Evolutionary conservation across 2,888 invertebrate species (phyloP).

Genomic region (Drosophila subsilvestris): DNA sequence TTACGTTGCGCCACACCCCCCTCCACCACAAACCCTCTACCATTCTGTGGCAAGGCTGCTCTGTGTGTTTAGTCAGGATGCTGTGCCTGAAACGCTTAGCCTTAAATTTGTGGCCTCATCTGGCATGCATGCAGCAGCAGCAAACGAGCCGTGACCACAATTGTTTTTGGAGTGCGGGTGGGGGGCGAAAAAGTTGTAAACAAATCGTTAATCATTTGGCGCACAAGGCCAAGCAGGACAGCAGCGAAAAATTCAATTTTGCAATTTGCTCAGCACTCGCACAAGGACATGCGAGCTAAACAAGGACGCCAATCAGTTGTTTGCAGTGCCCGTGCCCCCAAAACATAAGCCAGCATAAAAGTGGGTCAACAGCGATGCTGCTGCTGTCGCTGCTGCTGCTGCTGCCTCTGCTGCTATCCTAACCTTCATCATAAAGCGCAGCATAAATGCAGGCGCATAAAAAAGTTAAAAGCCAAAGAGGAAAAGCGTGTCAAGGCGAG

Average conservation of each 20-base stretch:
- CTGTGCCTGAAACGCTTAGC: constrained; percentile 1
- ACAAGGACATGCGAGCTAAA: constrained; percentile 55
- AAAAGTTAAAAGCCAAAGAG: constrained; percentile 32
- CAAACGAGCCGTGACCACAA: constrained; percentile 4
- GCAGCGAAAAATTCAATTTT: constrained; percentile 44
- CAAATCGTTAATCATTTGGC: constrained; percentile 58
- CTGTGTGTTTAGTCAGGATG: constrained; percentile 23
- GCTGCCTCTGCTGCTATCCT: constrained; percentile 14
- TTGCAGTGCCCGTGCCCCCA: constrained; percentile 19
- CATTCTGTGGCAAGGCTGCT: constrained; percentile 8
- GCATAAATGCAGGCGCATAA: constrained; percentile 70
- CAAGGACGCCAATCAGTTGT: constrained; percentile 63
- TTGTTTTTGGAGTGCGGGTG: not conserved
- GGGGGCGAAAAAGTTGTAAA: constrained; percentile 32
- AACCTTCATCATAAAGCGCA: constrained; percentile 55
- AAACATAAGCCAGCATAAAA: constrained; percentile 44
- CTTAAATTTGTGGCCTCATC: not conserved
- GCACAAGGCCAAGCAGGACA: constrained; percentile 26
- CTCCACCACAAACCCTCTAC: not conserved
- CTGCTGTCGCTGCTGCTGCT: constrained; percentile 29
- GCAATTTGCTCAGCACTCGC: constrained; percentile 44
- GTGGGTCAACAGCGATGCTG: constrained; percentile 65
- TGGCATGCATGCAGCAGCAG: not conserved
- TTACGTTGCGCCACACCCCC: constrained; percentile 52
- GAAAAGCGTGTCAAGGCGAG: constrained; percentile 71